Base-by-base conservation (phyloP, 1,140 invertebrate species). In the Pseudomyrmex cubaensis region DNA sequence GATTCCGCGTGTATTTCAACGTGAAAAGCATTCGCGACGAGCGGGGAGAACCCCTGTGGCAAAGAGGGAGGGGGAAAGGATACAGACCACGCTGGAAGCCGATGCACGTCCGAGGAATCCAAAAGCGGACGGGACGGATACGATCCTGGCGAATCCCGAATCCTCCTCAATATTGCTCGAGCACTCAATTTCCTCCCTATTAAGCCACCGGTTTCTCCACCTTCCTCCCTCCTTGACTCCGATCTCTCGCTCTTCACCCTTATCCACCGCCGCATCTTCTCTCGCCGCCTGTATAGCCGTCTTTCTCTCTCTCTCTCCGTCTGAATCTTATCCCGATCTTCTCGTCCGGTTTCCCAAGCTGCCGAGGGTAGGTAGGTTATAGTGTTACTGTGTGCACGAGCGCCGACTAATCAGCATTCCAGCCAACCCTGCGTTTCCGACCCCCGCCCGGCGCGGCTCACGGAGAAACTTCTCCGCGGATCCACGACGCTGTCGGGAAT, bases 121-220 rank as follows among this genome's bases (percentile, higher is more conserved):
- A 88, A 93, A 93, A 92, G 91, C 91, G 90, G 89, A 91, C 90
- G 92, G 74, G 86, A 90, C 88, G 90, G 92, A 93, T 94, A 90
- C 92, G 88, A 90, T 89, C 89, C 89, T 89, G 89, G 90, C 90
- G 91, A 92, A 93, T 92, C 90, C 90, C 88, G 92, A 93, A 94
- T 94, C 92, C 92, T 93, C 92, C 92, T 93, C 93, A 93, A 94
- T 94, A 94, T 94, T 94, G 91, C 93, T 94, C 92, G 91, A 94
- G 93, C 93, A 94, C 93, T 94, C 93, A 94, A 94, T 94, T 94
- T 94, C 93, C 93, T 94, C 93, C 93, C 93, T 94, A 94, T 94
- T 94, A 94, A 94, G 93, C 93, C 92, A 91, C 92, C 90, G 92
- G 91, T 91, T 92, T 86, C 80, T 76, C 83, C 87, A 82, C 77